Percentiles rank a stretch among this genome's conserved stretches.
These are phyloP conservation scores for Polia nebulosa DNA, from an alignment of 2,888 invertebrate species.

Conservation along the genomic window DNA sequence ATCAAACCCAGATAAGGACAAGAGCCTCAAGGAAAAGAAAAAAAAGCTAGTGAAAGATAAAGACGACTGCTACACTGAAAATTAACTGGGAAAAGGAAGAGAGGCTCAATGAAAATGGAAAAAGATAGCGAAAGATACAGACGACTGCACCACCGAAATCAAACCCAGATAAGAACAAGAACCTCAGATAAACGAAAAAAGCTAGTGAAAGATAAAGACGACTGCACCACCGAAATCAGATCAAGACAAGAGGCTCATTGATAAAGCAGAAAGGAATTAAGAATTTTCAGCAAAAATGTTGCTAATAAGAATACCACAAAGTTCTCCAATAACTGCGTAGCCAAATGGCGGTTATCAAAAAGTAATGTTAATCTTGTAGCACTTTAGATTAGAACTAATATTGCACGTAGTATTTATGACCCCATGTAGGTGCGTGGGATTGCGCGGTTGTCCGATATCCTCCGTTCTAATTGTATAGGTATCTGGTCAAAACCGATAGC, in stretches of 20 bases:
- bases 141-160: too few relatives aligned
- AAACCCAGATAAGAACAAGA: too few relatives aligned
- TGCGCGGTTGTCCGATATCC: slow-evolving; percentile 4
- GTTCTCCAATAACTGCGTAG: background rate
- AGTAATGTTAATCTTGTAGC: slow-evolving; percentile 20
- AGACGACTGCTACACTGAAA: too few relatives aligned
- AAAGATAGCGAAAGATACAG: too few relatives aligned
- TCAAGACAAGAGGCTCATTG: too few relatives aligned
- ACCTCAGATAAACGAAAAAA: too few relatives aligned
- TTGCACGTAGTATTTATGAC: slow-evolving; percentile 13
- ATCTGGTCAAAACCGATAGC: background rate
- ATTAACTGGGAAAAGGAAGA: too few relatives aligned
- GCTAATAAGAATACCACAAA: background rate
- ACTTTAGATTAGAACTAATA: slow-evolving; percentile 51
- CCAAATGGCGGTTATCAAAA: slow-evolving; percentile 27
- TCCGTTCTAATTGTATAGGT: background rate
- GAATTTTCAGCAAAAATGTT: background rate
- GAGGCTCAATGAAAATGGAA: too few relatives aligned
- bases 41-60: background rate
- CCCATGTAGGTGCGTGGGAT: background rate
- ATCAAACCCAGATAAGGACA: too few relatives aligned
- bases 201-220: too few relatives aligned
- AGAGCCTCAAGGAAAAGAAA: too few relatives aligned
- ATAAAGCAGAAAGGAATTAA: background rate
- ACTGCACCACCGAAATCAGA: too few relatives aligned